phyloP scores from a whole-genome alignment of 2,888 invertebrate genomes.

The Andrena camellia region DNA sequence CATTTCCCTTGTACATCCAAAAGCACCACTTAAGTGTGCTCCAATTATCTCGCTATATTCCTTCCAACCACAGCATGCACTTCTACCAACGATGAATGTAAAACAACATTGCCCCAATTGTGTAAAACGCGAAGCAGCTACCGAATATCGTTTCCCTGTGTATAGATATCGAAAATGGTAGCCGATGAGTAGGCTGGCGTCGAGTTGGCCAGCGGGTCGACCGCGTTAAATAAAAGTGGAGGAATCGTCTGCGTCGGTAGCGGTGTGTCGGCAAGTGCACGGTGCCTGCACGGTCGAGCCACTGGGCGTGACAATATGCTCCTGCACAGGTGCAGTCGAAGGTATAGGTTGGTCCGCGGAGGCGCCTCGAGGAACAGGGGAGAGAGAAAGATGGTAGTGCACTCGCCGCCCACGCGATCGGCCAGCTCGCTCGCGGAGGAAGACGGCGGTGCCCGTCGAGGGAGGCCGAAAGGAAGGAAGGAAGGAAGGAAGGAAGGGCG shows the following conservation, averaged over 20 bases:
- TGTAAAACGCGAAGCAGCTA: not conserved
- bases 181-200: not conserved
- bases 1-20: too few relatives aligned
- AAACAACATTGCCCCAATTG: too few relatives aligned
- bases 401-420: slow-evolving; percentile 79
- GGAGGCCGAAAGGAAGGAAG: slow-evolving; percentile 45
- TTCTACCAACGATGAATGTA: too few relatives aligned
- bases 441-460: slow-evolving; percentile 34
- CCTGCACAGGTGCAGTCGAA: slow-evolving; percentile 74
- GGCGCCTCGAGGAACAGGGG: slow-evolving; percentile 68
- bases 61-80: too few relatives aligned
- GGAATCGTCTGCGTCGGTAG: slow-evolving; percentile 35
- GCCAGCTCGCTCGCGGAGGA: slow-evolving; percentile 53
- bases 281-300: slow-evolving; percentile 61
- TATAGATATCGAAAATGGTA: not conserved
- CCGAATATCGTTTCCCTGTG: too few relatives aligned
- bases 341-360: slow-evolving; percentile 72
- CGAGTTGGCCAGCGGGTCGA: not conserved
- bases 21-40: too few relatives aligned
- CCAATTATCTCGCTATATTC: too few relatives aligned
- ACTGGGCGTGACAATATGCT: slow-evolving; percentile 79
- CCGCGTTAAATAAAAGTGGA: slow-evolving; percentile 46
- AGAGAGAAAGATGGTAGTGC: slow-evolving; percentile 45
- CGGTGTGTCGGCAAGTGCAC: slow-evolving; percentile 31
- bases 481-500: slow-evolving; percentile 46